phyloP scores from a whole-genome alignment of 2,113 vertebrate species.

The Spilogale gracilis region DNA sequence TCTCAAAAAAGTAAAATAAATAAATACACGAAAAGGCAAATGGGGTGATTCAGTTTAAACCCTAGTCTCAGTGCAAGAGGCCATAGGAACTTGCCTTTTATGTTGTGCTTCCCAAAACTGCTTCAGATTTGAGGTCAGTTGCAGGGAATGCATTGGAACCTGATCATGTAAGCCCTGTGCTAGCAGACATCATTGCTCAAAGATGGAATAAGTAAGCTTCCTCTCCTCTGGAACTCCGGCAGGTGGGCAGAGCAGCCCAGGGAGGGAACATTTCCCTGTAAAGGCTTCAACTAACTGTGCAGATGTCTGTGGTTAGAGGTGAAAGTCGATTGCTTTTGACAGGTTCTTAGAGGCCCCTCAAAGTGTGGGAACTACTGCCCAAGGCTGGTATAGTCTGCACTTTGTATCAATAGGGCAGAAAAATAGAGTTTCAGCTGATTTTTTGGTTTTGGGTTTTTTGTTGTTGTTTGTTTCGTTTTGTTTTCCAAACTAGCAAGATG shows the following conservation, averaged over 20 bases:
- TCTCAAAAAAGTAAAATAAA: neutral
- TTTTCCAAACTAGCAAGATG: neutral
- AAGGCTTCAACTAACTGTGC: neutral
- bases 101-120: neutral
- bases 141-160: neutral
- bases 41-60: neutral
- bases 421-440: neutral
- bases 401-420: neutral
- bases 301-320: neutral
- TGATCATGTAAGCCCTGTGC: neutral
- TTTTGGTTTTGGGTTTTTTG: too few species aligned
- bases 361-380: neutral
- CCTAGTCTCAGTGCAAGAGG: neutral
- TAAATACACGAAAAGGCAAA: neutral
- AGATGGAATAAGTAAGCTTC: accelerated
- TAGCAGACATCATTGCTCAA: neutral
- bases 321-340: neutral
- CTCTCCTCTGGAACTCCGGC: neutral
- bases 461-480: too few species aligned
- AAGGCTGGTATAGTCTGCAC: neutral
- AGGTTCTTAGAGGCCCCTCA: neutral
- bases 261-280: neutral
- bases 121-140: neutral
- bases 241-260: neutral
- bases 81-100: neutral